phyloP scores from a whole-genome alignment of 1,140 invertebrate species.

The Penaeus chinensis region DNA sequence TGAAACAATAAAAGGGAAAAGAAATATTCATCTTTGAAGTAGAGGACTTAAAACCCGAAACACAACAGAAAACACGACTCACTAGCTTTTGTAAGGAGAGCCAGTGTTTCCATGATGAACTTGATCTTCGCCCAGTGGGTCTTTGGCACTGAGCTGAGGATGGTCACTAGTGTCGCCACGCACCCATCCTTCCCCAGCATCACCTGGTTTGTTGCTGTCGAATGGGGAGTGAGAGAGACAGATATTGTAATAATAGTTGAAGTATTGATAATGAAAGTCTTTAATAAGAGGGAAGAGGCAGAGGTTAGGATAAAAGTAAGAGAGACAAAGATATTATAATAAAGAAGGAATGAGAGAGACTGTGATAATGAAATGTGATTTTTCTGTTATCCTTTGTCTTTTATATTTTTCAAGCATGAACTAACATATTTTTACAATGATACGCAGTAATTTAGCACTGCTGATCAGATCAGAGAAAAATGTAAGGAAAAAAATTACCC shows the following conservation, averaged over 20 bases:
- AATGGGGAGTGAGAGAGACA: conserved; percentile 60
- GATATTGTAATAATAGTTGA: neutral
- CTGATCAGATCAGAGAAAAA: too few relatives aligned
- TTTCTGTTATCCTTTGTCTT: too few relatives aligned
- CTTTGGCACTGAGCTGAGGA: conserved; percentile 74
- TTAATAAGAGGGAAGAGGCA: too few relatives aligned
- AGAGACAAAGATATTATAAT: too few relatives aligned
- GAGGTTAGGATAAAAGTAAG: too few relatives aligned
- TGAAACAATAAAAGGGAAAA: neutral
- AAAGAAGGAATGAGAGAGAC: neutral
- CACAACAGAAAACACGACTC: conserved; percentile 65
- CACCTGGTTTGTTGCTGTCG: conserved; percentile 74
- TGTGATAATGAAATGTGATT: neutral
- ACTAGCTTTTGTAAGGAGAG: conserved; percentile 77
- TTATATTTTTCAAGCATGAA: too few relatives aligned
- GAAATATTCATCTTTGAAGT: neutral
- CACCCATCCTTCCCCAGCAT: conserved; percentile 76
- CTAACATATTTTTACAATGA: too few relatives aligned
- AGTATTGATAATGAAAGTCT: neutral
- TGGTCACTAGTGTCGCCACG: conserved; percentile 74
- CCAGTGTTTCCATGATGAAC: conserved; percentile 75
- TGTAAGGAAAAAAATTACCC: too few relatives aligned
- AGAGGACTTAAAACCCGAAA: conserved; percentile 27
- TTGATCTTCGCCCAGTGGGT: conserved; percentile 75
- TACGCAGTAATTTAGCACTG: too few relatives aligned